A percentile compares a stretch with the other conserved stretches of the same genome.
These are phyloP conservation scores for Schizopygopsis pylzovi DNA, from an alignment of 2,797 vertebrate genomes.

Conservation along the genomic window DNA sequence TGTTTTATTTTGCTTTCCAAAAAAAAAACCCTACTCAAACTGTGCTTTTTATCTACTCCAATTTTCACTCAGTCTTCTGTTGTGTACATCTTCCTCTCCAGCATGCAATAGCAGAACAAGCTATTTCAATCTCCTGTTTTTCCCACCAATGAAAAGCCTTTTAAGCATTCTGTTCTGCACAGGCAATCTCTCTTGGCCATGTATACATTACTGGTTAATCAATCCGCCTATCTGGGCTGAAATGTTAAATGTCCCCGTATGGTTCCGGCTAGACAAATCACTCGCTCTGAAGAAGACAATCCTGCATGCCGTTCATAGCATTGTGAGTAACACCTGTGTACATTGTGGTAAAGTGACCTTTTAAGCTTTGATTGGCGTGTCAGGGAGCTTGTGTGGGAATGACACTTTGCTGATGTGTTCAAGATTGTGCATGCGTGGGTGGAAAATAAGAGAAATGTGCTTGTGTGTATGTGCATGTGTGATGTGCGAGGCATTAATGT, in stretches of 20 bases:
- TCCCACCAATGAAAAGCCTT: not conserved
- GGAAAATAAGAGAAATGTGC: slow-evolving; percentile 15
- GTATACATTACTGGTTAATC: slow-evolving; percentile 54
- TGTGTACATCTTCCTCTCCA: not conserved
- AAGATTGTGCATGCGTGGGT: slow-evolving; percentile 28
- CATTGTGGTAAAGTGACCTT: slow-evolving; percentile 60
- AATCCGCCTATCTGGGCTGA: slow-evolving; percentile 35
- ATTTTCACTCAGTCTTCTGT: not conserved
- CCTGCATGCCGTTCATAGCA: slow-evolving; percentile 32
- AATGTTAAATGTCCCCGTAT: slow-evolving; percentile 57
- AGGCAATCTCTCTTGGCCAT: slow-evolving; percentile 46
- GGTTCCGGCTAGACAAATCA: slow-evolving; percentile 52
- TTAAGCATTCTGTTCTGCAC: slow-evolving; percentile 20
- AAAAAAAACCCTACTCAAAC: not conserved
- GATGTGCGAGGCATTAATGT: slow-evolving; percentile 8
- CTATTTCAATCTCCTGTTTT: not conserved
- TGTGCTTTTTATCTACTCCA: not conserved
- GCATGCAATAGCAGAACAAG: not conserved
- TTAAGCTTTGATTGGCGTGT: slow-evolving; percentile 56
- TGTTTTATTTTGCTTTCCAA: not conserved
- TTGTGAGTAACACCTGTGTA: slow-evolving; percentile 47
- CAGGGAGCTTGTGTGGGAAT: slow-evolving; percentile 44
- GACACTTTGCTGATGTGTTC: slow-evolving; percentile 43
- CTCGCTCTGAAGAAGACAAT: slow-evolving; percentile 35
- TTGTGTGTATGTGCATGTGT: slow-evolving; percentile 8